A percentile compares a stretch with the other conserved stretches of the same genome.
Conservation (phyloP, 2,113 vertebrate genomes). For the Neoarius graeffei region DNA sequence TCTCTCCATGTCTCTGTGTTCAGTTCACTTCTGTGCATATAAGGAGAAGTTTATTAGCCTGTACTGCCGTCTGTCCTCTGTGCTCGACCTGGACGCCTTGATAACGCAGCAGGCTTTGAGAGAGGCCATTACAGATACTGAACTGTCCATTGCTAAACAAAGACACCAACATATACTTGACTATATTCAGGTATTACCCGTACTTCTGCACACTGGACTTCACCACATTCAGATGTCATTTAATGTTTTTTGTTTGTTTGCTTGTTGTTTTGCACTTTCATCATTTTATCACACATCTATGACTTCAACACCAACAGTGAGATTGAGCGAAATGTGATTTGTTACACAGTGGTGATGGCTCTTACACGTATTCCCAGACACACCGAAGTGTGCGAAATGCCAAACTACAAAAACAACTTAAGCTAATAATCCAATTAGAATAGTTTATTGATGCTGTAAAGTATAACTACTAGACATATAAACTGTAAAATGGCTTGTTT, state of each 20-base stretch:
- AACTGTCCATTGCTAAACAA: constrained; percentile 89
- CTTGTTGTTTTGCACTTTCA: not conserved
- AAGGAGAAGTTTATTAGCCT: constrained; percentile 94
- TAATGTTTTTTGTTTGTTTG: too few species aligned
- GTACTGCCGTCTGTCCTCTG: constrained; percentile 95
- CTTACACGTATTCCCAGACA: constrained; percentile 33
- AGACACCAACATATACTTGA: constrained; percentile 91
- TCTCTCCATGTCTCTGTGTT: constrained; percentile 47
- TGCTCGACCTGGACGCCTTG: constrained; percentile 92
- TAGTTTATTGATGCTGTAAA: constrained; percentile 62
- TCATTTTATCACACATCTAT: constrained; percentile 3
- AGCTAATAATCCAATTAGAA: constrained; percentile 58
- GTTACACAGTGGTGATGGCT: constrained; percentile 23
- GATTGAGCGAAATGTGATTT: not conserved
- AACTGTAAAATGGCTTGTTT: constrained; percentile 58
- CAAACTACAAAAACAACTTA: constrained; percentile 56
- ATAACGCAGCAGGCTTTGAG: constrained; percentile 94
- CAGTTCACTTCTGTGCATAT: constrained; percentile 96
- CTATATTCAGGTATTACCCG: constrained; percentile 91
- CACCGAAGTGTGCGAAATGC: constrained; percentile 37
- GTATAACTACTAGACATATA: constrained; percentile 54
- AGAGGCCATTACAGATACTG: constrained; percentile 92
- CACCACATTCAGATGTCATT: not conserved
- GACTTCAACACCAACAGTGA: not conserved
- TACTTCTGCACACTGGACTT: not conserved